These are phyloP conservation scores for Scotopteryx bipunctaria DNA, from an alignment of 2,888 invertebrate species.

Conservation along the genomic window DNA sequence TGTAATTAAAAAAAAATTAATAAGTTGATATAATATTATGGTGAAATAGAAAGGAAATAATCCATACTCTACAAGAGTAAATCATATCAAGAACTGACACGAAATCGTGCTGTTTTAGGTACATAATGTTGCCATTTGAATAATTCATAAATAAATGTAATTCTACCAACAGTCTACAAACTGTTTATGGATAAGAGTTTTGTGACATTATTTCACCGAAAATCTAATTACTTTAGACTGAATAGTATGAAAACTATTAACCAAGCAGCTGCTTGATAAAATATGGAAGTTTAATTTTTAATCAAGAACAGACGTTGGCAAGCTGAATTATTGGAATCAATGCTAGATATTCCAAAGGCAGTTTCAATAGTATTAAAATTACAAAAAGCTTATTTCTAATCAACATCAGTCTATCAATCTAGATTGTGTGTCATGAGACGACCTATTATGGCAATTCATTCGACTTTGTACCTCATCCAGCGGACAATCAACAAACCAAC, in stretches of 20 bases:
- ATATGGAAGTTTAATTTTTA: too few species aligned
- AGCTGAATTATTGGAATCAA: background rate
- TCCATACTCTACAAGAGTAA: conserved; percentile 9
- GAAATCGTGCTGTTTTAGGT: background rate
- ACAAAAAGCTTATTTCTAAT: conserved; percentile 43
- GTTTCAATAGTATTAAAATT: conserved; percentile 35
- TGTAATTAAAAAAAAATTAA: background rate
- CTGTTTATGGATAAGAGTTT: background rate
- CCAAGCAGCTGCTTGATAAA: too few species aligned
- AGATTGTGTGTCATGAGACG: conserved; percentile 36
- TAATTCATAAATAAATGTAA: background rate
- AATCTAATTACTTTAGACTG: too few species aligned
- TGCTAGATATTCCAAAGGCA: conserved; percentile 12
- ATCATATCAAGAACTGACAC: background rate
- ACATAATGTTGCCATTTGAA: background rate
- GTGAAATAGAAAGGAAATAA: too few species aligned
- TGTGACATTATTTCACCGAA: background rate
- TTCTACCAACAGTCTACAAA: background rate
- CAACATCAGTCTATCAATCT: conserved; percentile 41
- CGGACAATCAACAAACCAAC: background rate
- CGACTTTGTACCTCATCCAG: conserved; percentile 3
- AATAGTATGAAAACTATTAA: too few species aligned
- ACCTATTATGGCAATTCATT: conserved; percentile 1
- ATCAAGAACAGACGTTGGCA: background rate
- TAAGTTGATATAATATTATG: too few species aligned